A percentile compares a stretch with the other conserved stretches of the same genome.
These are phyloP conservation scores for Chloropsis hardwickii DNA, from an alignment of 2,113 vertebrate genomes.

Conservation along the genomic window DNA sequence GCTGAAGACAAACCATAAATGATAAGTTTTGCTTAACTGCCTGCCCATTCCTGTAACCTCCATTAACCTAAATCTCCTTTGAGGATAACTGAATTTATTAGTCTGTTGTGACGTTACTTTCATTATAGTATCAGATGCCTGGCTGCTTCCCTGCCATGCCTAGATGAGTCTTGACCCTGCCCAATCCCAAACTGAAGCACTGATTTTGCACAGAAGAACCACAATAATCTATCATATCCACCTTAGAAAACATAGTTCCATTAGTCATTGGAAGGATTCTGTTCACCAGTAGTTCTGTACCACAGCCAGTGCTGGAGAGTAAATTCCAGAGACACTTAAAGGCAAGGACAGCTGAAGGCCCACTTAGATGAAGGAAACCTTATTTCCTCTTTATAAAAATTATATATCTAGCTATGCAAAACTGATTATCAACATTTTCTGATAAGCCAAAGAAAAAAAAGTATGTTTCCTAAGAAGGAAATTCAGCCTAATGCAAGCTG, in stretches of 20 bases:
- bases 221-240: neutral
- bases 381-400: neutral
- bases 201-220: neutral
- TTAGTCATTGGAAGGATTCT: accelerated
- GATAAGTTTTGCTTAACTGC: neutral
- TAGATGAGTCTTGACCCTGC: neutral
- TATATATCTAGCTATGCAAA: neutral
- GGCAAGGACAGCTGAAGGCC: neutral
- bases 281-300: neutral
- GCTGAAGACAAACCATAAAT: neutral
- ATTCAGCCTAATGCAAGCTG: neutral
- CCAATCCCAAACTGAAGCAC: neutral
- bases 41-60: neutral
- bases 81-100: neutral
- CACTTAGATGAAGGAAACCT: neutral
- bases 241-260: neutral
- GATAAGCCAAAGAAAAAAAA: neutral
- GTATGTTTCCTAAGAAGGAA: neutral
- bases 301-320: neutral
- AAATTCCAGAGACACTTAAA: neutral
- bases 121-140: neutral
- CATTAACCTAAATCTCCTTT: neutral
- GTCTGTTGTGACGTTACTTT: neutral
- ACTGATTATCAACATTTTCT: neutral
- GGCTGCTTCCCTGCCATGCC: neutral